Percentiles rank a stretch among this genome's conserved stretches.
These are phyloP conservation scores for Cairina moschata DNA, from an alignment of 2,113 vertebrate species.

Conservation along the genomic window DNA sequence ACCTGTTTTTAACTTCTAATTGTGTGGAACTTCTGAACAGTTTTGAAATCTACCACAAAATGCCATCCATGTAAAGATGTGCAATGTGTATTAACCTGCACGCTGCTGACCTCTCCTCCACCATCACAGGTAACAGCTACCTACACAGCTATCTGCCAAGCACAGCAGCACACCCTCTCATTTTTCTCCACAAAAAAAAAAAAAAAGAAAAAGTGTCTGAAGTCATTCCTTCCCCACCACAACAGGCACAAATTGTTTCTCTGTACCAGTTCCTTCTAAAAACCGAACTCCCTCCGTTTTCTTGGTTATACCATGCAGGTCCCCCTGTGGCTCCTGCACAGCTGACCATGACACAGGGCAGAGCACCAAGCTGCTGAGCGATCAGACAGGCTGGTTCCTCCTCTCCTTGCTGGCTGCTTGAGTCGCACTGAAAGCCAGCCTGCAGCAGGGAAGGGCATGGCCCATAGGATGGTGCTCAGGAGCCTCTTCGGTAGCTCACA, in stretches of 20 bases:
- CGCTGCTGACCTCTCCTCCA: not conserved
- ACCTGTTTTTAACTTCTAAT: not conserved
- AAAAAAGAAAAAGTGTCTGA: not conserved
- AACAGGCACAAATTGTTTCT: not conserved
- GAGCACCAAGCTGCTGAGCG: not conserved
- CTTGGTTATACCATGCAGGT: not conserved
- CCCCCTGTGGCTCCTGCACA: not conserved
- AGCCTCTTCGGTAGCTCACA: not conserved
- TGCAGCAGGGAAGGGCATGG: not conserved
- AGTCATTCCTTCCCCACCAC: not conserved
- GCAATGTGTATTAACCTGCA: not conserved
- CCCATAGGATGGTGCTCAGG: not conserved
- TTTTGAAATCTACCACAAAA: not conserved
- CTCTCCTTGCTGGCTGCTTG: not conserved
- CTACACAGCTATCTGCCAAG: not conserved
- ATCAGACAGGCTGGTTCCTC: not conserved
- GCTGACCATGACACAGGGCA: not conserved
- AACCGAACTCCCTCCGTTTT: not conserved
- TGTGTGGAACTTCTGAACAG: not conserved
- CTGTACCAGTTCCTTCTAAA: not conserved
- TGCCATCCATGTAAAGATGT: not conserved
- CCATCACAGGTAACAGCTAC: not conserved
- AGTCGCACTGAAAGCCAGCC: not conserved
- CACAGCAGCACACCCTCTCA: not conserved
- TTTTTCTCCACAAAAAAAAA: not conserved